phyloP scores from a whole-genome alignment of 2,113 vertebrate species.

The Prunella himalayana region DNA sequence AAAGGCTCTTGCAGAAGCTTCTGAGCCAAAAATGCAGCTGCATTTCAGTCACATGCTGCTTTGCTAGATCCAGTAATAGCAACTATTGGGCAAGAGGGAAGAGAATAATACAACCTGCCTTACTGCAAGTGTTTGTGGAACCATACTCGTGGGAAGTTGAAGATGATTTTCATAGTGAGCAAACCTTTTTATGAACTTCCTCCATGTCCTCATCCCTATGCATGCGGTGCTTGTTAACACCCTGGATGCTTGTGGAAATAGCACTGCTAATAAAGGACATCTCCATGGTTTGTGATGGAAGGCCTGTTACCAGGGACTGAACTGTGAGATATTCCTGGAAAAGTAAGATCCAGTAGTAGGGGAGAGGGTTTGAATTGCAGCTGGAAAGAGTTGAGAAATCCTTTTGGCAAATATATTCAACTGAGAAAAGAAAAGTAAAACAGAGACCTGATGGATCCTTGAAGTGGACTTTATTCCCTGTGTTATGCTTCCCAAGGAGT shows the following conservation, averaged over 20 bases:
- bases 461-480: not conserved
- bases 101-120: conserved; percentile 23
- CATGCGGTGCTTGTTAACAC: not conserved
- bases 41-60: conserved; percentile 33
- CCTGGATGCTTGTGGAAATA: not conserved
- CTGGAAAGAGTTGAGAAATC: not conserved
- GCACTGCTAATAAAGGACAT: not conserved
- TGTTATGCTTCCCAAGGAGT: not conserved
- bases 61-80: conserved; percentile 29
- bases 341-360: not conserved
- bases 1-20: not conserved
- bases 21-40: conserved; percentile 5
- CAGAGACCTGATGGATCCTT: not conserved
- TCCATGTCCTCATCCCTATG: not conserved
- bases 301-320: not conserved
- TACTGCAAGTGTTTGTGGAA: not conserved
- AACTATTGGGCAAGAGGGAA: conserved; percentile 15
- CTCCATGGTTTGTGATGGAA: not conserved
- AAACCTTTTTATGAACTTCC: not conserved
- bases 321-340: not conserved
- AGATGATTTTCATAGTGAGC: not conserved
- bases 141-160: not conserved
- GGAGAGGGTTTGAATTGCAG: not conserved
- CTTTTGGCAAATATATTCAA: not conserved
- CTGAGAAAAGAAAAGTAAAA: not conserved